Conservation (phyloP, 92 coral and sea anemone genomes). For the Porites rus region DNA sequence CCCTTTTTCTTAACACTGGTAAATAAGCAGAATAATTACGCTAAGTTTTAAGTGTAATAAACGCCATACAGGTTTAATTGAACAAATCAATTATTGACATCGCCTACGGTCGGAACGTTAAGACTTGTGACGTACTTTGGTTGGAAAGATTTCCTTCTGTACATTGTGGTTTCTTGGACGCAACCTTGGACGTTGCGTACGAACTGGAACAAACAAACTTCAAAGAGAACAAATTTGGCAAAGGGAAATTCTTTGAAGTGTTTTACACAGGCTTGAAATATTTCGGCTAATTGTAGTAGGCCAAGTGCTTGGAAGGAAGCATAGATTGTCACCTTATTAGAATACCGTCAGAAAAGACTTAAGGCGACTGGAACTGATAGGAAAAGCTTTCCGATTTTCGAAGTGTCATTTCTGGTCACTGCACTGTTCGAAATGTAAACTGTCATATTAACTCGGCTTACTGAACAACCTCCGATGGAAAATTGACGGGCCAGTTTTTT, state of each 20-base stretch:
- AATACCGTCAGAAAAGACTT: slow-evolving; percentile 10
- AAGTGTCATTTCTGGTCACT: slow-evolving; percentile 38
- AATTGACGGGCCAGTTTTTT: neutral
- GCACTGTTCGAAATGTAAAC: slow-evolving; percentile 16
- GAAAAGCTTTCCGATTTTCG: slow-evolving; percentile 22
- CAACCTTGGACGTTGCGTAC: too few relatives aligned
- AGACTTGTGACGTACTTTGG: slow-evolving; percentile 32
- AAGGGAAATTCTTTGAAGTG: slow-evolving; percentile 56
- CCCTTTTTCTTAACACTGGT: neutral
- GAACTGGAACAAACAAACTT: slow-evolving; percentile 19
- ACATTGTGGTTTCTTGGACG: neutral
- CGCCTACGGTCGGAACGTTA: slow-evolving; percentile 8
- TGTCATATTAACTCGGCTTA: slow-evolving; percentile 38
- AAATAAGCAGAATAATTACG: neutral
- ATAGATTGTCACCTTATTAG: slow-evolving; percentile 50
- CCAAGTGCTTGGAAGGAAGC: slow-evolving; percentile 35
- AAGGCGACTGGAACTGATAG: slow-evolving; percentile 24
- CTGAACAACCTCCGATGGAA: slow-evolving; percentile 3
- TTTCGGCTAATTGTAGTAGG: slow-evolving; percentile 28
- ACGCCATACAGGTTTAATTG: slow-evolving; percentile 12
- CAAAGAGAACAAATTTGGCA: slow-evolving; percentile 8
- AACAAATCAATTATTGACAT: neutral
- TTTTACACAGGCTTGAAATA: slow-evolving; percentile 37
- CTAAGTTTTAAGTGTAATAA: slow-evolving; percentile 1
- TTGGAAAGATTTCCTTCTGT: slow-evolving; percentile 24